These are phyloP conservation scores for Boloria selene DNA, from an alignment of 2,888 invertebrate genomes.

Conservation along the genomic window DNA sequence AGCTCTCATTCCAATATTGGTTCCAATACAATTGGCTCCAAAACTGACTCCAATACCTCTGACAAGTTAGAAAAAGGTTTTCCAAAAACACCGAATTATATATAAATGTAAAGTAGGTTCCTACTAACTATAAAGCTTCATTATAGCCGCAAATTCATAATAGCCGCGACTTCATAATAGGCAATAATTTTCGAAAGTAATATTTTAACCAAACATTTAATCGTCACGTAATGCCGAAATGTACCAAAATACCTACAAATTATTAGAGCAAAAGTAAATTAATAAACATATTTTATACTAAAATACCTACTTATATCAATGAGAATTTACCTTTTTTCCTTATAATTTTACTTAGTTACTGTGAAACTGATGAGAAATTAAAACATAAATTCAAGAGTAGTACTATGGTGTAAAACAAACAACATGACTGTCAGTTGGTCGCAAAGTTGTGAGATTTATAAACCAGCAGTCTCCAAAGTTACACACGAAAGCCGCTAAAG, in stretches of 20 bases:
- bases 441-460: constrained; percentile 35
- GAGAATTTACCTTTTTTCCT: no score
- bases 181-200: not conserved
- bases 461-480: constrained; percentile 26
- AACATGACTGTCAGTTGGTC: constrained; percentile 15
- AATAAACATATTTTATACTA: not conserved
- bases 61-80: no score
- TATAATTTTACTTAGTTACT: no score
- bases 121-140: not conserved
- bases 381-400: constrained; percentile 14
- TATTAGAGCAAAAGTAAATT: not conserved
- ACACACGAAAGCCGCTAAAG: constrained; percentile 34
- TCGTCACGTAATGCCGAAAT: not conserved
- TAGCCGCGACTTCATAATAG: not conserved
- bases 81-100: no score
- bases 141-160: not conserved
- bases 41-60: no score
- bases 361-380: not conserved
- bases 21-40: no score
- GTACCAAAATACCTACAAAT: not conserved
- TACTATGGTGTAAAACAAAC: constrained; percentile 27
- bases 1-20: no score
- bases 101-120: no score
- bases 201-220: not conserved
- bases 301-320: no score